phyloP scores from a whole-genome alignment of 1,140 invertebrate genomes.

The Zaprionus africanus region DNA sequence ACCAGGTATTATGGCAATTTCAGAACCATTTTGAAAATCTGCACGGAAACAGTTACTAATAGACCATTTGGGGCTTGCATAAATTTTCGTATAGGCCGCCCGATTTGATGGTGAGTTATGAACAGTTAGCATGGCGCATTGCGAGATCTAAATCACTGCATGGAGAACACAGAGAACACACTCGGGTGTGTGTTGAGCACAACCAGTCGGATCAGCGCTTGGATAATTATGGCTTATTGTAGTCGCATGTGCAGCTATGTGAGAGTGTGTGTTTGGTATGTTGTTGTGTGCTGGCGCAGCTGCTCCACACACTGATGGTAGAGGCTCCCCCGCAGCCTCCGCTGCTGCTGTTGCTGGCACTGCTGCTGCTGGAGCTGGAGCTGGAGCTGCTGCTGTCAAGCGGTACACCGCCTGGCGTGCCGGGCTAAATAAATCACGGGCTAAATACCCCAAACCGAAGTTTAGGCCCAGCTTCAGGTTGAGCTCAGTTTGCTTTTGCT shows the following conservation, averaged over 20 bases:
- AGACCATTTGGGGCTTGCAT: constrained; percentile 5
- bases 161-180: not conserved
- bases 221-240: constrained; percentile 81
- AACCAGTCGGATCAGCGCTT: constrained; percentile 67
- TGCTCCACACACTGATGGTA: constrained; percentile 24
- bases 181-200: constrained; percentile 25
- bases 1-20: not conserved
- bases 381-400: constrained; percentile 19
- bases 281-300: constrained; percentile 23
- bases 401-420: constrained; percentile 66
- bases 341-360: not conserved
- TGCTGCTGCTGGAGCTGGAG: not conserved
- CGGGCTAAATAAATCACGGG: constrained; percentile 76
- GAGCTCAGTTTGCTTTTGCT: constrained; percentile 32
- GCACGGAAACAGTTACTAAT: not conserved
- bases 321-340: not conserved
- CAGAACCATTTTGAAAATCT: not conserved
- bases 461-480: constrained; percentile 63
- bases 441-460: constrained; percentile 79
- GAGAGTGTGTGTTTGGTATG: constrained; percentile 11
- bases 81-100: constrained; percentile 17
- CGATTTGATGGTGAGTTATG: constrained; percentile 23
- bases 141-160: constrained; percentile 29
- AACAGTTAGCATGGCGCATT: constrained; percentile 35
- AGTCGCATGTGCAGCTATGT: constrained; percentile 31